Percentiles rank a stretch among this genome's conserved stretches.
Evolutionary conservation across 2,888 invertebrate species (phyloP).

Genomic region (Zhengitettix transpicula): DNA sequence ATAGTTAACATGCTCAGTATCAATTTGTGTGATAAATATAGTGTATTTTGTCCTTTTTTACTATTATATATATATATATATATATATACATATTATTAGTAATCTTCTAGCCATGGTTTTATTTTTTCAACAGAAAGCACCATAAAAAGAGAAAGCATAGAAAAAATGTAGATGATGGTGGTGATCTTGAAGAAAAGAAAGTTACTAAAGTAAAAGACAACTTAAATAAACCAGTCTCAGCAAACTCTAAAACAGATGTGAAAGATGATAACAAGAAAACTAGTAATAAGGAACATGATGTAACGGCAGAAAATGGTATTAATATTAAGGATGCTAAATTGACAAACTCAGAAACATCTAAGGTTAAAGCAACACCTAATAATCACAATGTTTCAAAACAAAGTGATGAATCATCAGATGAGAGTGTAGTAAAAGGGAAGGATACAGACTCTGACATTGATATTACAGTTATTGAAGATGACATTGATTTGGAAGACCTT

Average conservation of each 20-base stretch:
- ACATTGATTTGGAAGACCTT: constrained; percentile 71
- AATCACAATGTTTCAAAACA: neutral
- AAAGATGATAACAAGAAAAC: constrained; percentile 12
- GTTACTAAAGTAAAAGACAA: constrained; percentile 12
- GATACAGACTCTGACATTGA: constrained; percentile 44
- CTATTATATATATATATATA: neutral
- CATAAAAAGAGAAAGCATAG: constrained; percentile 47
- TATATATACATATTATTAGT: neutral
- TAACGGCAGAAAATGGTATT: constrained; percentile 3
- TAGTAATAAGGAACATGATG: constrained; percentile 3
- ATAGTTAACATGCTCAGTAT: no score
- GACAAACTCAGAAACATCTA: neutral
- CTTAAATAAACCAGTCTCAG: constrained; percentile 20
- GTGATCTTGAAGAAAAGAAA: constrained; percentile 17
- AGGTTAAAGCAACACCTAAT: neutral
- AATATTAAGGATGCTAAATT: neutral
- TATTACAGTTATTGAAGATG: constrained; percentile 62
- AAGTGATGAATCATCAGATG: constrained; percentile 7
- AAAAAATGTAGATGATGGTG: constrained; percentile 27
- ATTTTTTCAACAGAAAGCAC: constrained; percentile 22
- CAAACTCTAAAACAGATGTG: constrained; percentile 11
- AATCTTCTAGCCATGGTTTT: neutral
- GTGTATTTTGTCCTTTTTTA: no score
- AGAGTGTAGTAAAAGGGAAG: neutral
- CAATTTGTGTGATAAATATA: no score